Conservation (phyloP, 2,888 invertebrate genomes). For the Steinernema hermaphroditum region DNA sequence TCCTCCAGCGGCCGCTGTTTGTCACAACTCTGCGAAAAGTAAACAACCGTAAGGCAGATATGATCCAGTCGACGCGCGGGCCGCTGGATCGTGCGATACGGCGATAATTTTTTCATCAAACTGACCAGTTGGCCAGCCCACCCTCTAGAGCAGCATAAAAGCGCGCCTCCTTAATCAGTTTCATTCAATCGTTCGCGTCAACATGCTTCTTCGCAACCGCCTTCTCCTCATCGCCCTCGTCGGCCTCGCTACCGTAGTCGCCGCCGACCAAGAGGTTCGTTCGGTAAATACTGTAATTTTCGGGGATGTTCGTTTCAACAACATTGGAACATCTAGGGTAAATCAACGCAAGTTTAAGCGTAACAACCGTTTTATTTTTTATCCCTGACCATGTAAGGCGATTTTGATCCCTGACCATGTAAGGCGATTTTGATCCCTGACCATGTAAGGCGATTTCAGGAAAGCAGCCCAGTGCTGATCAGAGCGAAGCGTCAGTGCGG, state of each 20-base stretch:
- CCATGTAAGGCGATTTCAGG: background rate
- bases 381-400: too few species aligned
- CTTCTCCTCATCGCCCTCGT: constrained; percentile 10
- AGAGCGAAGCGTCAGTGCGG: constrained; percentile 22
- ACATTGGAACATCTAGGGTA: too few species aligned
- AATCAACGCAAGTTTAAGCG: too few species aligned
- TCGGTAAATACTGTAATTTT: background rate
- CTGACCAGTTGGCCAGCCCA: constrained; percentile 7
- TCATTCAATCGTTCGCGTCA: background rate
- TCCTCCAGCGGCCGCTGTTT: constrained; percentile 15
- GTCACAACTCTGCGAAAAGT: constrained; percentile 10
- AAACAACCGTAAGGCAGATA: constrained; percentile 24
- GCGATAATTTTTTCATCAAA: constrained; percentile 26
- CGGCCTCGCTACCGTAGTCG: constrained; percentile 23
- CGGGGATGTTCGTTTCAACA: too few species aligned
- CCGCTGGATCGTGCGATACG: background rate
- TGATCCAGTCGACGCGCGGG: constrained; percentile 28
- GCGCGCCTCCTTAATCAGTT: background rate
- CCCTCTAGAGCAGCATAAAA: background rate
- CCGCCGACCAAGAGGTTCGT: constrained; percentile 1
- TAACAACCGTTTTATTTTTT: too few species aligned
- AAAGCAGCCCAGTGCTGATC: constrained; percentile 2
- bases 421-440: too few species aligned
- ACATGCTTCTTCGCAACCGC: background rate
- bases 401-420: too few species aligned